phyloP scores from a whole-genome alignment of 2,113 vertebrate species.

The Paraplagusia blochii region DNA sequence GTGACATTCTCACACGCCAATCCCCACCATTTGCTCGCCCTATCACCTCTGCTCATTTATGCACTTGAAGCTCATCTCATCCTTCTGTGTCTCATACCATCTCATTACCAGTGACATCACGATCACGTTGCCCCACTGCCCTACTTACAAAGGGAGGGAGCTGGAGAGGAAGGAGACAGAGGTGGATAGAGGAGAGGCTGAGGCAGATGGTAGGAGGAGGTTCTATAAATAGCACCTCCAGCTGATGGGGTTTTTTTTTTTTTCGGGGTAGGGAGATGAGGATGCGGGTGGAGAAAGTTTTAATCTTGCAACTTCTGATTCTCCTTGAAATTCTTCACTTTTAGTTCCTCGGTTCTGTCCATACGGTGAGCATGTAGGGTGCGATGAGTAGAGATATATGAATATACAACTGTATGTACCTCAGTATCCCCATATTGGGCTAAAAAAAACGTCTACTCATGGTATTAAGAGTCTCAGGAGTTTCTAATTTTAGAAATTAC shows the following conservation, averaged over 20 bases:
- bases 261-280: conserved; percentile 47
- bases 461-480: not conserved
- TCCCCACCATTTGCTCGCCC: conserved; percentile 19
- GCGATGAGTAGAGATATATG: too few relatives aligned
- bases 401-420: too few relatives aligned
- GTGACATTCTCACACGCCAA: conserved; percentile 14
- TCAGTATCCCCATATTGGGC: not conserved
- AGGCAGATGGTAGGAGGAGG: conserved; percentile 62
- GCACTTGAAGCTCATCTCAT: conserved; percentile 32
- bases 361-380: not conserved
- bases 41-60: conserved; percentile 21
- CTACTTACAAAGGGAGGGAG: conserved; percentile 71
- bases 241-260: conserved; percentile 66
- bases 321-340: conserved; percentile 22
- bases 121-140: conserved; percentile 74
- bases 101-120: conserved; percentile 64
- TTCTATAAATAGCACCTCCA: conserved; percentile 75
- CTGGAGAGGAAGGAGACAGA: conserved; percentile 52
- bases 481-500: not conserved
- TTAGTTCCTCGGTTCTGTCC: not conserved
- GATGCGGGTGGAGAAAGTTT: conserved; percentile 25
- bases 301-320: conserved; percentile 38
- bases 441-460: not conserved
- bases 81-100: conserved; percentile 34
- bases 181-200: conserved; percentile 63